These are phyloP conservation scores for Halictus rubicundus DNA, from an alignment of 1,140 invertebrate species.

Conservation along the genomic window DNA sequence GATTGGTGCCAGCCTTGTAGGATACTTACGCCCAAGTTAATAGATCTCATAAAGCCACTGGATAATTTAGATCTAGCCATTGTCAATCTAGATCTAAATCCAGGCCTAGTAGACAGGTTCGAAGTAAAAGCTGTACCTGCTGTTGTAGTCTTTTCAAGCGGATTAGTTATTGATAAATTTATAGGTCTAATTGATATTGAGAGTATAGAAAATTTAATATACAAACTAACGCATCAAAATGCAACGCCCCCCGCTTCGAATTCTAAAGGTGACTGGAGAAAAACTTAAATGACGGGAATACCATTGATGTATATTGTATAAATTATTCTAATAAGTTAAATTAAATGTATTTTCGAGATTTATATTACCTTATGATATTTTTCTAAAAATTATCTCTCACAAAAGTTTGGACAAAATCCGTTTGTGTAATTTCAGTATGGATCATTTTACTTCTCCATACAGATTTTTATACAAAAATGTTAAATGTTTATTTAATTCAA, in stretches of 20 bases:
- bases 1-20: constrained; percentile 99
- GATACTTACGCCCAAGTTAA: constrained; percentile 94
- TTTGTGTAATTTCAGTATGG: too few relatives aligned
- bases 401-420: too few relatives aligned
- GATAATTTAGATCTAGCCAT: constrained; percentile 92
- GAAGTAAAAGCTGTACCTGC: constrained; percentile 95
- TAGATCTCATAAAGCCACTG: constrained; percentile 88
- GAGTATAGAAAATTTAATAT: constrained; percentile 91
- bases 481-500: too few relatives aligned
- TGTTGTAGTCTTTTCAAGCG: constrained; percentile 93
- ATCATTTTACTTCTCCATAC: too few relatives aligned
- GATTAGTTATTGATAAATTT: constrained; percentile 94
- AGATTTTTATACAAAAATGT: too few relatives aligned
- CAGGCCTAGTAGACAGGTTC: constrained; percentile 90
- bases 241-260: constrained; percentile 16
- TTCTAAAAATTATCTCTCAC: too few relatives aligned
- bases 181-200: constrained; percentile 93
- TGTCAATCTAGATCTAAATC: constrained; percentile 94
- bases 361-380: background rate
- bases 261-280: constrained; percentile 26
- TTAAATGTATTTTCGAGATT: constrained; percentile 27
- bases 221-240: constrained; percentile 83
- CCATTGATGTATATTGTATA: constrained; percentile 1
- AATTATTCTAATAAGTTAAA: constrained; percentile 21
- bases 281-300: constrained; percentile 25